Conservation (phyloP, 2,888 invertebrate genomes). For the Ganaspis brasiliensis region DNA sequence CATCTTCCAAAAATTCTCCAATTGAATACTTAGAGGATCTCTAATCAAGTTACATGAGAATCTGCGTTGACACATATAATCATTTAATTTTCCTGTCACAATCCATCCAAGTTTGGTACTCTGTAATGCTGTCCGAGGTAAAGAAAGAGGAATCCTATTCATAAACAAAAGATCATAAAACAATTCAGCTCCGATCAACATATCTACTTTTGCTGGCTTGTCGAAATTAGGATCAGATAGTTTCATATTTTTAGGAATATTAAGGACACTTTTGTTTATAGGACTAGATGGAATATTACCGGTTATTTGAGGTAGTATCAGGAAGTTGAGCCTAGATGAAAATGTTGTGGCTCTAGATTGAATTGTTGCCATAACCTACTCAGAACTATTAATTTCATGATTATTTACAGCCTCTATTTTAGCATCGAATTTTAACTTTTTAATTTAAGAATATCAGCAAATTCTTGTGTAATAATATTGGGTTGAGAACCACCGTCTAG, state of each 20-base stretch:
- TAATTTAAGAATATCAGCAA: conserved; percentile 37
- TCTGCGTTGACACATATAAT: background rate
- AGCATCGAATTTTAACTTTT: background rate
- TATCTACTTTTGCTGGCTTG: background rate
- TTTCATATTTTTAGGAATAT: conserved; percentile 31
- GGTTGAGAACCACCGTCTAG: conserved; percentile 45
- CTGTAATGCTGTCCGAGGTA: background rate
- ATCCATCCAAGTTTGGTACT: conserved; percentile 17
- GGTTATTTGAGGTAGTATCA: conserved; percentile 45
- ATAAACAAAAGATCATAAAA: background rate
- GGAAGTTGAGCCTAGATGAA: conserved; percentile 19
- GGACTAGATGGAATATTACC: conserved; percentile 8
- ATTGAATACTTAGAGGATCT: background rate
- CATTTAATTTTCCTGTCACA: background rate
- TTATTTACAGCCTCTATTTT: conserved; percentile 20
- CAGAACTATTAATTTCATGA: background rate
- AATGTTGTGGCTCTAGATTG: conserved; percentile 36
- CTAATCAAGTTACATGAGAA: background rate
- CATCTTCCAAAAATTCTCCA: conserved; percentile 21
- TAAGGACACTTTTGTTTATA: conserved; percentile 21
- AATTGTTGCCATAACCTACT: conserved; percentile 24
- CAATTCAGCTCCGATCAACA: background rate
- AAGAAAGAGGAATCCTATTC: background rate
- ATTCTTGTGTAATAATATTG: background rate
- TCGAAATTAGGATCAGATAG: background rate